Evolutionary conservation across 2,888 invertebrate genomes (phyloP).

Genomic region (Rhamnusium bicolor): DNA sequence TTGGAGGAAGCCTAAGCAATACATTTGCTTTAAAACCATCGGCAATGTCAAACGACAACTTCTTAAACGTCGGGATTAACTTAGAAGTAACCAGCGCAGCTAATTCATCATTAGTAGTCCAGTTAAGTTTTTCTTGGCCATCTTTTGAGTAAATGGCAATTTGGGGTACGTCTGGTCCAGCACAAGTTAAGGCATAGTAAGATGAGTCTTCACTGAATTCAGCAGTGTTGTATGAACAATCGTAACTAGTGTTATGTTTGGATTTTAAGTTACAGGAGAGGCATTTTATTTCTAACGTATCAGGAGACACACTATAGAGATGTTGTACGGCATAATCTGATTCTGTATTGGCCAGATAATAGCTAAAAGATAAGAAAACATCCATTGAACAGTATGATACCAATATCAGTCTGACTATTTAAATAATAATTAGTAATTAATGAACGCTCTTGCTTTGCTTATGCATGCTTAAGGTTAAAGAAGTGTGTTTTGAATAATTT

Average conservation of each 20-base stretch:
- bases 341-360: slow-evolving; percentile 87
- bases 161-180: slow-evolving; percentile 89
- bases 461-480: no score
- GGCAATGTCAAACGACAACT: slow-evolving; percentile 77
- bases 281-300: slow-evolving; percentile 76
- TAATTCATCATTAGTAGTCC: slow-evolving; percentile 80
- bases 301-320: slow-evolving; percentile 81
- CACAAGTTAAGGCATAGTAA: slow-evolving; percentile 83
- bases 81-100: slow-evolving; percentile 71
- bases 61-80: slow-evolving; percentile 75
- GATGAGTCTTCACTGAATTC: slow-evolving; percentile 79
- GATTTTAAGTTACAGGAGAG: slow-evolving; percentile 81
- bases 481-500: no score
- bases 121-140: slow-evolving; percentile 70
- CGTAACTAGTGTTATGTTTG: slow-evolving; percentile 70
- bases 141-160: slow-evolving; percentile 76
- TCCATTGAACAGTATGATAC: not conserved
- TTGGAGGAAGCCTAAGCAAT: slow-evolving; percentile 81
- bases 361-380: slow-evolving; percentile 74
- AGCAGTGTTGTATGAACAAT: slow-evolving; percentile 81
- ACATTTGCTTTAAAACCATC: slow-evolving; percentile 83
- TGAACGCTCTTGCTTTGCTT: no score
- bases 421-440: no score
- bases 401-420: no score
- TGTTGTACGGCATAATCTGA: slow-evolving; percentile 86